phyloP scores from a whole-genome alignment of 2,797 vertebrate species.

The Tokudaia muenninki region DNA sequence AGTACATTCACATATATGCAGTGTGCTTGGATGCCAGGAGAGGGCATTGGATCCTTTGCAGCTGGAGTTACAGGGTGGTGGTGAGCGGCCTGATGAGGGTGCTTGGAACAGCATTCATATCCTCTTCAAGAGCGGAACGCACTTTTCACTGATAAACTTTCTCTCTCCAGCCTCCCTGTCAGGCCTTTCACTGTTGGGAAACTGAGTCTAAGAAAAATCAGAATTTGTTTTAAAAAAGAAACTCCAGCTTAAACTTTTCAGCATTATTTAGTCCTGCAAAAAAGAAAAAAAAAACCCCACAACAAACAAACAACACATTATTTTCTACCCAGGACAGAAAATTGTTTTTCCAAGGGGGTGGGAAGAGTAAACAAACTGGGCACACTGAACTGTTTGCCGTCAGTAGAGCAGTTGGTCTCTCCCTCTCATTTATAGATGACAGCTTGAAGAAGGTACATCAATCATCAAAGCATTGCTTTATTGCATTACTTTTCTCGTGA shows the following conservation, averaged over 20 bases:
- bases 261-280: not conserved
- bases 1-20: not conserved
- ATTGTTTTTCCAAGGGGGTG: not conserved
- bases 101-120: not conserved
- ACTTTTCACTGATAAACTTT: not conserved
- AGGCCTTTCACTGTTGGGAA: not conserved
- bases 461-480: not conserved
- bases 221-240: not conserved
- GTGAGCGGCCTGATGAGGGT: not conserved
- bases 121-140: not conserved
- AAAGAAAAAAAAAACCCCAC: too few relatives aligned
- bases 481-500: not conserved
- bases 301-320: too few relatives aligned
- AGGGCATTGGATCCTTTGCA: too few relatives aligned
- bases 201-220: not conserved
- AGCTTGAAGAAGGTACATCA: not conserved
- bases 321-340: not conserved
- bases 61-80: not conserved
- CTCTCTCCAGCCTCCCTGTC: not conserved
- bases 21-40: not conserved
- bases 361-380: not conserved
- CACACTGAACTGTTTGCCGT: not conserved
- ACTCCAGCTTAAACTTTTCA: not conserved
- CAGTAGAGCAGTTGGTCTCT: not conserved
- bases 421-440: fast-evolving